Evolutionary conservation across 2,113 vertebrate genomes (phyloP), one percentile per base, ranked within the genome.

Genomic region (Oreochromis aureus): DNA sequence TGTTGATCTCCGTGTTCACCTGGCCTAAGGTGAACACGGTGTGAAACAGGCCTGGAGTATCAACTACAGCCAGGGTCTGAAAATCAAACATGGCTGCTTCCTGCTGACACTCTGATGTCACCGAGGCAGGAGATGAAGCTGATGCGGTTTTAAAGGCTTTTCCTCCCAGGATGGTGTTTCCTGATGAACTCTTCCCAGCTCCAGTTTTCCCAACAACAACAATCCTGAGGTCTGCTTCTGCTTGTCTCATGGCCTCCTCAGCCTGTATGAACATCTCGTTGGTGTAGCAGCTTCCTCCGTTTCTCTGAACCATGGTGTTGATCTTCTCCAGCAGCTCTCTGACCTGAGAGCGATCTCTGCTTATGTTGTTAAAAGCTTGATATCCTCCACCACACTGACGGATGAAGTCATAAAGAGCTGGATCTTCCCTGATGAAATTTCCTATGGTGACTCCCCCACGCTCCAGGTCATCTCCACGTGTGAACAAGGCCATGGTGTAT

Each of bases 301-400:
- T 61, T 61, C 27, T 0, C 30, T 61, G 58, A 18, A 61, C 58
- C 58, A 0, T 61, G 3, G 1, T 32, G 15, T 61, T 61, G 58
- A 61, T 1, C 58, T 61, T 61, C 58, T 32, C 1, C 1, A 34
- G 27, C 58, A 61, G 58, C 58, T 34, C 58, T 61, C 58, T 61
- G 58, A 61, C 27, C 58, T 32, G 58, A 61, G 58, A 10, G 9
- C 2, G 56, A 30, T 59, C 56, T 16, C 3, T 59, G 24, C 4
- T 56, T 22, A 0, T 56, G 54, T 56, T 56, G 54, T 12, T 22
- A 58, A 58, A 30, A 9, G 1, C 56, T 16, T 30, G 56, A 0
- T 59, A 30, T 1, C 56, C 7, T 30, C 27, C 56, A 0, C 1
- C 13, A 16, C 56, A 59, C 56, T 32, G 56, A 32, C 0, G 1